Evolutionary conservation across 2,113 vertebrate species (phyloP), one percentile per base, ranked within the genome.

Genomic region (Xenus cinereus): DNA sequence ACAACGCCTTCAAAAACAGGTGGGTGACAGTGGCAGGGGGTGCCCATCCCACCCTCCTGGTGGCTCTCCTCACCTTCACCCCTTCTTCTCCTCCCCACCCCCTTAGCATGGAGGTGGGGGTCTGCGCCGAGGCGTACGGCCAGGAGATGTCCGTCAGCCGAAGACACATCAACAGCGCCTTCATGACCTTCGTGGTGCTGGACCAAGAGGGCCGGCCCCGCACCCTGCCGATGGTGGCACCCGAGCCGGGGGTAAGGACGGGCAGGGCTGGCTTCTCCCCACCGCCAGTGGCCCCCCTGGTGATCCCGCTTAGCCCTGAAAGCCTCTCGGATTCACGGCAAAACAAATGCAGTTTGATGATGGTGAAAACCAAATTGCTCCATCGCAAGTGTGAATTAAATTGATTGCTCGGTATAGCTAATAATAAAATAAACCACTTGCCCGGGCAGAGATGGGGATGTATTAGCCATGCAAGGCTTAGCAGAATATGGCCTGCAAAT

Each of bases 1-100:
- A 99, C 98, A 99, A 99, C 1, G 73, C 99, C 82, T 99, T 99
- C 97, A 99, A 99, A 89, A 98, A 99, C 94, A 99, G 99, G 99
- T 95, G 57, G 27, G 93, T 71, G 24, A 32, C 0, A 0, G 10
- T 0, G 1, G 6, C 0, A 0, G 8, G 30, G 51, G 20, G 2
- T 4, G 14, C 45, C 63, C 54, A 9, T 6, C 62, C 33, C 30
- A 23, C 30, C 48, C 43, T 79, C 41, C 72, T 2, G 1, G 2
- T 0, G 0, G 24, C 23, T 30, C 46, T 45, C 14, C 5, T 0
- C 35, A 27, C 33, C 39, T 64, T 93, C 83, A 95, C 7, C 63
- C 45, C 43, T 86, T 83, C 46, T 71, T 22, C 24, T 39, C 53
- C 30, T 1, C 14, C 12, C 22, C 90, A 20, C 76, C 98, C 39